These are phyloP conservation scores for Antechinus flavipes DNA, from an alignment of 2,113 vertebrate species.

Conservation along the genomic window DNA sequence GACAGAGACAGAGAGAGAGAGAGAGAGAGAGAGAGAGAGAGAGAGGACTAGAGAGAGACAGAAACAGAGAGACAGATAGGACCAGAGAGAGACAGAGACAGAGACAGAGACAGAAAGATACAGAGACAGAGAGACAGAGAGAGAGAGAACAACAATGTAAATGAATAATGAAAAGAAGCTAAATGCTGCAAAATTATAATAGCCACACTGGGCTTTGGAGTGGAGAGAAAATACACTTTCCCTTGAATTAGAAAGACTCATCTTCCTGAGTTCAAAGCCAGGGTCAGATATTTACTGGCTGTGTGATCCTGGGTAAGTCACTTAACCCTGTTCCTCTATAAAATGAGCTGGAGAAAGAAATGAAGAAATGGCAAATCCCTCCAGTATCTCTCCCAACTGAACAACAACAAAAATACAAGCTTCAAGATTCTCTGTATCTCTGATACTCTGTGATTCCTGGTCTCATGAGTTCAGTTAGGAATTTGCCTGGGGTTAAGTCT, in stretches of 20 bases:
- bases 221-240: no score
- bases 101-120: no score
- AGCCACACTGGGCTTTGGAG: no score
- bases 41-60: no score
- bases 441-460: background rate
- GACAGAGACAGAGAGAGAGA: no score
- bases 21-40: no score
- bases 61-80: no score
- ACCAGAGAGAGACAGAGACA: no score
- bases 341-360: background rate
- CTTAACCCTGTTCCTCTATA: background rate
- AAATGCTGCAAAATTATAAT: no score
- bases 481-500: background rate
- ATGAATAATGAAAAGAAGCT: no score
- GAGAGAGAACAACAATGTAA: no score
- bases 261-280: background rate
- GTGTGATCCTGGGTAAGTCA: background rate
- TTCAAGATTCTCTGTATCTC: background rate
- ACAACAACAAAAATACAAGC: background rate
- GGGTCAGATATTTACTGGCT: background rate
- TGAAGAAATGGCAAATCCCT: background rate
- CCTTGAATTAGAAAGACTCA: background rate
- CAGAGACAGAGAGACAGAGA: no score
- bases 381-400: background rate
- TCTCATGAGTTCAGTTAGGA: background rate